Evolutionary conservation across 2,113 vertebrate species (phyloP).

Genomic region (Myrmophylax atrothorax): DNA sequence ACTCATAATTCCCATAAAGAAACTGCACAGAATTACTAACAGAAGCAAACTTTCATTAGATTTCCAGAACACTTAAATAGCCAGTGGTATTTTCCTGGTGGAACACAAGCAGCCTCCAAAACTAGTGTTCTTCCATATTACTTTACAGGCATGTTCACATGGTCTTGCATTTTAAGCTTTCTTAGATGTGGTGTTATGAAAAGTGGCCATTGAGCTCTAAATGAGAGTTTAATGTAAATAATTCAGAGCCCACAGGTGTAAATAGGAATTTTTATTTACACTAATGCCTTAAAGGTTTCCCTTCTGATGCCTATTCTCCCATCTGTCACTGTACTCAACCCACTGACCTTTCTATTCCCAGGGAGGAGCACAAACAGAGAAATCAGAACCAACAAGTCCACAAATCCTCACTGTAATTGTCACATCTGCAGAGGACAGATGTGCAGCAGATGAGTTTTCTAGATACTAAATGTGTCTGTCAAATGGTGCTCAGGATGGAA

Average conservation of each 20-base stretch:
- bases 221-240: neutral
- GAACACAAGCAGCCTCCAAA: neutral
- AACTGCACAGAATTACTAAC: neutral
- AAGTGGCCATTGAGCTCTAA: neutral
- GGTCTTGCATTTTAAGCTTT: neutral
- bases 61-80: neutral
- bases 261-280: neutral
- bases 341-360: neutral
- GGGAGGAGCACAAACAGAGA: neutral
- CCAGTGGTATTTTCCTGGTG: neutral
- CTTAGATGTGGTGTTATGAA: neutral
- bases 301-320: neutral
- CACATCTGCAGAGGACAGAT: neutral
- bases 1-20: neutral
- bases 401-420: neutral
- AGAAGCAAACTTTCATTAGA: neutral
- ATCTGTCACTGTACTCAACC: neutral
- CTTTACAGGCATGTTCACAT: neutral
- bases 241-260: neutral
- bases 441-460: neutral
- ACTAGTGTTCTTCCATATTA: neutral
- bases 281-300: neutral
- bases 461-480: neutral
- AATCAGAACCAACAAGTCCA: neutral
- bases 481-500: neutral